These are phyloP conservation scores for Oncorhynchus tshawytscha DNA, from an alignment of 2,113 vertebrate genomes.

Conservation along the genomic window DNA sequence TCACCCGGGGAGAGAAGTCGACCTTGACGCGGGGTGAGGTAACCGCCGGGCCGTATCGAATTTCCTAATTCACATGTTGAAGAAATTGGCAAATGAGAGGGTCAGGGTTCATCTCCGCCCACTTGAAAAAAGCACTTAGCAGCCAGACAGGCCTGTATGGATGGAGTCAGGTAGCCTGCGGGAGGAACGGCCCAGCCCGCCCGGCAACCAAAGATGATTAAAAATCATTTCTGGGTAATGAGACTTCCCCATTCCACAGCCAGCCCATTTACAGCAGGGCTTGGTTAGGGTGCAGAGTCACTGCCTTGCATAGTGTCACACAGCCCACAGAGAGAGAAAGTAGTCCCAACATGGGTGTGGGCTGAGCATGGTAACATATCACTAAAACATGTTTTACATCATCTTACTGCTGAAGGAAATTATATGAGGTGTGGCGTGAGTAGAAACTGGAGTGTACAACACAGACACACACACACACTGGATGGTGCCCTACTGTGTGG, in stretches of 20 bases:
- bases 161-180: slow-evolving; percentile 50
- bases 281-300: too few relatives aligned
- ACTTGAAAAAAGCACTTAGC: slow-evolving; percentile 58
- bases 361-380: too few relatives aligned
- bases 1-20: slow-evolving; percentile 58
- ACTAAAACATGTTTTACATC: too few relatives aligned
- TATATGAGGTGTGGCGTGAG: too few relatives aligned
- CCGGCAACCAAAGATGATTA: slow-evolving; percentile 37
- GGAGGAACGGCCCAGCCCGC: background rate
- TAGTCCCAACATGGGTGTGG: too few relatives aligned
- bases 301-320: too few relatives aligned
- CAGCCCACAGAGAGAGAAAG: too few relatives aligned
- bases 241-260: background rate
- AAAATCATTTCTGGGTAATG: background rate
- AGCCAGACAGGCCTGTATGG: slow-evolving; percentile 65
- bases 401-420: too few relatives aligned
- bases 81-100: slow-evolving; percentile 68
- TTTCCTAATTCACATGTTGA: slow-evolving; percentile 75
- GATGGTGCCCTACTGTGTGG: slow-evolving; percentile 52
- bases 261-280: too few relatives aligned
- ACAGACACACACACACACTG: slow-evolving; percentile 4
- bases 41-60: slow-evolving; percentile 59
- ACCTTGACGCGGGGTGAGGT: slow-evolving; percentile 68
- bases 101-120: slow-evolving; percentile 62
- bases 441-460: too few relatives aligned